Percentiles rank a stretch among this genome's conserved stretches.
Evolutionary conservation across 2,888 invertebrate species (phyloP).

Genomic region (Pantelozetes paolii): DNA sequence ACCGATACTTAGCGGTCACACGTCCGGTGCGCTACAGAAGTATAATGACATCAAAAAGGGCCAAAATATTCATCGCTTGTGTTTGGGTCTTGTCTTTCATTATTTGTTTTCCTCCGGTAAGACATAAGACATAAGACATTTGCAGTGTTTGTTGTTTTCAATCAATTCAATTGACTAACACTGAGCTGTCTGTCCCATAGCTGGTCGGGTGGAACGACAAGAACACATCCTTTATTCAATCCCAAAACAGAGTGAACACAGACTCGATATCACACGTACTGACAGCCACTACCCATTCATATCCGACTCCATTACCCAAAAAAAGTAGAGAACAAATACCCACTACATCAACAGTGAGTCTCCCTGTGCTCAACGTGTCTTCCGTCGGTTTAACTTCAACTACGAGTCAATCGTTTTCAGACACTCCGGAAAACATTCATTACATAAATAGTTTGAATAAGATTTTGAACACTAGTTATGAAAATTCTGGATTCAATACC

Average conservation of each 20-base stretch:
- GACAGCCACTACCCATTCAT: background rate
- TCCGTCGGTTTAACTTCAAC: background rate
- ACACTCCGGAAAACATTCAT: slow-evolving; percentile 11
- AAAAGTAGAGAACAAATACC: background rate
- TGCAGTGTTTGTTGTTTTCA: no score
- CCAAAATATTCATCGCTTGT: slow-evolving; percentile 79
- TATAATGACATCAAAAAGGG: slow-evolving; percentile 72
- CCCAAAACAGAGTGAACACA: background rate
- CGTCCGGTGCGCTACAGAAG: slow-evolving; percentile 91
- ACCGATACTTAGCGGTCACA: slow-evolving; percentile 85
- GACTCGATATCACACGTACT: background rate
- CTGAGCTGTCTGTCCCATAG: no score
- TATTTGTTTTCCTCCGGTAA: slow-evolving; percentile 84
- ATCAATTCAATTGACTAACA: no score
- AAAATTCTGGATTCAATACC: background rate
- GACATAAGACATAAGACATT: no score
- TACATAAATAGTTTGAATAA: background rate
- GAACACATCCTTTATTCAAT: slow-evolving; percentile 20
- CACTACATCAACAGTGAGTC: background rate
- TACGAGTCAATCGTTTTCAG: background rate
- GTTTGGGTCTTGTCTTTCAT: slow-evolving; percentile 86
- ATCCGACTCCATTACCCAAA: slow-evolving; percentile 19
- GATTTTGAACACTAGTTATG: background rate
- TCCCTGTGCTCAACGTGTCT: slow-evolving; percentile 18
- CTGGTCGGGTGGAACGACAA: slow-evolving; percentile 72